Evolutionary conservation across 2,113 vertebrate species (phyloP).

Genomic region (Clarias gariepinus): DNA sequence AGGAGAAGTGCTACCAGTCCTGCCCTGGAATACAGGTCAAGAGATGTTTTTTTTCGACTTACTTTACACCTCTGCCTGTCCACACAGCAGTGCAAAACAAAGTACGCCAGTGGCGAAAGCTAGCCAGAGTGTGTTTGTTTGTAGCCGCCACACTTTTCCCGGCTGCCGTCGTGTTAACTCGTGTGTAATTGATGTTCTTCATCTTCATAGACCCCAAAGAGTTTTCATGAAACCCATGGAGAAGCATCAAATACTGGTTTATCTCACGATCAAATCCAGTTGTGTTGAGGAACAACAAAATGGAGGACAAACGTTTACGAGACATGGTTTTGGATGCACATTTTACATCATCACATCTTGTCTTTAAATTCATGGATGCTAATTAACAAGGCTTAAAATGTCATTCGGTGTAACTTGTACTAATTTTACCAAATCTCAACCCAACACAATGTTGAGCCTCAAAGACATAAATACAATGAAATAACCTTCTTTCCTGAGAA

Average conservation of each 20-base stretch:
- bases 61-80: neutral
- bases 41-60: conserved; percentile 5
- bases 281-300: neutral
- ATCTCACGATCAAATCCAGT: neutral
- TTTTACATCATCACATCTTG: neutral
- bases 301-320: neutral
- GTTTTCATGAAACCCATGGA: neutral
- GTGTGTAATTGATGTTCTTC: too few relatives aligned
- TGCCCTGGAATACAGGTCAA: conserved; percentile 5
- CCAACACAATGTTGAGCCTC: neutral
- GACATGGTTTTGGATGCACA: neutral
- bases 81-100: neutral
- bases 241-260: neutral
- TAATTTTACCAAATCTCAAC: neutral
- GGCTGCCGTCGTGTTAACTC: neutral
- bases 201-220: neutral
- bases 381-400: neutral
- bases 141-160: neutral
- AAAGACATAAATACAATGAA: neutral
- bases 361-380: neutral
- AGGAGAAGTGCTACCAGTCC: conserved; percentile 54
- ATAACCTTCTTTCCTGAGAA: neutral
- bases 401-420: neutral
- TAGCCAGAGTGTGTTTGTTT: neutral
- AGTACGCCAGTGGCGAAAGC: neutral